phyloP scores from a whole-genome alignment of 2,797 vertebrate genomes.

The Mastacembelus armatus region DNA sequence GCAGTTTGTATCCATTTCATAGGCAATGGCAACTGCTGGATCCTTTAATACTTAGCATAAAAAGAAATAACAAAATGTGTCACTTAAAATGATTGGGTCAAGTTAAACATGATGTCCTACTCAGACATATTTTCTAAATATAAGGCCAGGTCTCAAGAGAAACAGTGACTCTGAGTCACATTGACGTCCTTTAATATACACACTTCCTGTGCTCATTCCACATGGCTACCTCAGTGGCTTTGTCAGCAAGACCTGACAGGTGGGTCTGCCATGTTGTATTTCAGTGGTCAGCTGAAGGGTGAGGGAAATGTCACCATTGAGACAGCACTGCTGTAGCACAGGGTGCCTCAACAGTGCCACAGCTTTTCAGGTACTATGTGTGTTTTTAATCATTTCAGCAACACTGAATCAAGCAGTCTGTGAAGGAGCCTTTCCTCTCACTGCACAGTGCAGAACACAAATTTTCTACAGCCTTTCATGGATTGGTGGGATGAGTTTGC shows the following conservation, averaged over 20 bases:
- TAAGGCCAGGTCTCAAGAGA: not conserved
- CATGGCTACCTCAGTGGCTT: slow-evolving; percentile 3
- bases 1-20: too few species aligned
- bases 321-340: not conserved
- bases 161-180: slow-evolving; percentile 1
- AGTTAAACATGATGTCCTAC: too few species aligned
- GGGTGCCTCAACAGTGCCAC: not conserved
- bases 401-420: not conserved
- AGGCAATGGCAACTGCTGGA: too few species aligned
- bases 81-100: too few species aligned
- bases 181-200: not conserved
- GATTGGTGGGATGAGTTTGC: not conserved
- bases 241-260: slow-evolving; percentile 18
- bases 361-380: slow-evolving; percentile 3
- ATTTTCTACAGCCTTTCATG: not conserved
- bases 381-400: not conserved
- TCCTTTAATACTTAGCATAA: too few species aligned
- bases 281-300: slow-evolving; percentile 2
- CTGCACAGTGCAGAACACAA: not conserved
- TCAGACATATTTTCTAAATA: not conserved
- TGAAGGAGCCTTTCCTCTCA: too few species aligned
- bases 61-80: too few species aligned
- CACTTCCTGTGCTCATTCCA: slow-evolving; percentile 10
- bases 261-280: slow-evolving; percentile 16
- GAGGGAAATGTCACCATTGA: not conserved